Conservation (phyloP, 2,888 invertebrate species). For the Ornithoptera alexandrae region DNA sequence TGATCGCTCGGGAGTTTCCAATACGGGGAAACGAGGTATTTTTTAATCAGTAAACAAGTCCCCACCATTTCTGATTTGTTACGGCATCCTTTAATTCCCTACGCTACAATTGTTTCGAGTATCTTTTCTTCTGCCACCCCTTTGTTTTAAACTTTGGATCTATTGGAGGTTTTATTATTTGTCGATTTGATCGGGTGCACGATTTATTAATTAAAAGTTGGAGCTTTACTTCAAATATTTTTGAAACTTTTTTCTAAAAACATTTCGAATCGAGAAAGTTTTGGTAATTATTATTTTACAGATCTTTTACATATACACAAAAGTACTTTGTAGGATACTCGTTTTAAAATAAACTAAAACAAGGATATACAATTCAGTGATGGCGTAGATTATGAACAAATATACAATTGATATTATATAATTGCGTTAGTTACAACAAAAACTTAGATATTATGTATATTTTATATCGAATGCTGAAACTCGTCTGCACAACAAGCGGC, state of each 20-base stretch:
- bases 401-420: not conserved
- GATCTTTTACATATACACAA: no score
- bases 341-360: no score
- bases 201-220: not conserved
- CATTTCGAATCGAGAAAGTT: no score
- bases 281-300: no score
- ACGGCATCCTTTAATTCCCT: conserved; percentile 37
- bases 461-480: not conserved
- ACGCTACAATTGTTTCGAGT: conserved; percentile 33
- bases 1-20: conserved; percentile 48
- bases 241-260: no score
- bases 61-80: conserved; percentile 59
- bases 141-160: conserved; percentile 14
- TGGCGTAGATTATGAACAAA: not conserved
- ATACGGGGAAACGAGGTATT: conserved; percentile 41
- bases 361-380: no score
- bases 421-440: not conserved
- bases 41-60: conserved; percentile 49
- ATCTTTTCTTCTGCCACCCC: conserved; percentile 24
- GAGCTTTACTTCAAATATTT: no score
- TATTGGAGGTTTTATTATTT: conserved; percentile 6
- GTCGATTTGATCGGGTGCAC: not conserved
- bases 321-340: no score
- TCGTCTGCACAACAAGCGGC: conserved; percentile 35
- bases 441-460: not conserved